Evolutionary conservation across 1,140 invertebrate genomes (phyloP).

Genomic region (Polypedilum vanderplanki): DNA sequence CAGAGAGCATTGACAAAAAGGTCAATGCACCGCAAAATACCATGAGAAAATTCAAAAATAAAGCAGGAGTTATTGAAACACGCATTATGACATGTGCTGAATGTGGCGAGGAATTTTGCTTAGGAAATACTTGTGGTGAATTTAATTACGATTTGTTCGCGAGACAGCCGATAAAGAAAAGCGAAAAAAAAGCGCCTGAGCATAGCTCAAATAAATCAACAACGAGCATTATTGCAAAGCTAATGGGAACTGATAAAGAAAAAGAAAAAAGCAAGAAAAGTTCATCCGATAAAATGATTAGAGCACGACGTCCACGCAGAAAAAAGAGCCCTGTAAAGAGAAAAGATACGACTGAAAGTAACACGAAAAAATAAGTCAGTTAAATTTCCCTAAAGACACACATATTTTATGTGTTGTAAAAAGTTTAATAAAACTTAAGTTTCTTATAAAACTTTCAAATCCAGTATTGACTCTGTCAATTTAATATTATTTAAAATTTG

Average conservation of each 20-base stretch:
- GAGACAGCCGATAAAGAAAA: constrained; percentile 40
- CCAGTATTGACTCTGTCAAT: no score
- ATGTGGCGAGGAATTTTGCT: constrained; percentile 80
- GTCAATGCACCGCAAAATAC: constrained; percentile 53
- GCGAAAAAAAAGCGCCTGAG: constrained; percentile 33
- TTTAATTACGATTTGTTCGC: constrained; percentile 48
- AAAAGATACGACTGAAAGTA: no score
- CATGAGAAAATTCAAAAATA: constrained; percentile 67
- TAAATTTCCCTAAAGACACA: no score
- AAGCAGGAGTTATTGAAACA: constrained; percentile 69
- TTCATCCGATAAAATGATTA: constrained; percentile 28
- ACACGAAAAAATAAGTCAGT: no score
- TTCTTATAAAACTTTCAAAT: no score
- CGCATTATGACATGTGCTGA: constrained; percentile 64
- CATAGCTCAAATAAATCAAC: constrained; percentile 31
- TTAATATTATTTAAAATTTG: no score
- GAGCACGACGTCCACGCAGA: constrained; percentile 34
- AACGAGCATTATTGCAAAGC: constrained; percentile 32
- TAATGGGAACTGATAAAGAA: constrained; percentile 33
- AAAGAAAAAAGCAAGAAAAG: constrained; percentile 33
- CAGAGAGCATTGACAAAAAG: constrained; percentile 56
- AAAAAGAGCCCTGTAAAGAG: constrained; percentile 35
- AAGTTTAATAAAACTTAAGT: no score
- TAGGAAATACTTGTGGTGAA: constrained; percentile 52
- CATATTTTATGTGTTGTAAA: no score